Percentiles rank a stretch among this genome's conserved stretches.
phyloP scores from a whole-genome alignment of 2,113 vertebrate species.

The Nothocercus julius region DNA sequence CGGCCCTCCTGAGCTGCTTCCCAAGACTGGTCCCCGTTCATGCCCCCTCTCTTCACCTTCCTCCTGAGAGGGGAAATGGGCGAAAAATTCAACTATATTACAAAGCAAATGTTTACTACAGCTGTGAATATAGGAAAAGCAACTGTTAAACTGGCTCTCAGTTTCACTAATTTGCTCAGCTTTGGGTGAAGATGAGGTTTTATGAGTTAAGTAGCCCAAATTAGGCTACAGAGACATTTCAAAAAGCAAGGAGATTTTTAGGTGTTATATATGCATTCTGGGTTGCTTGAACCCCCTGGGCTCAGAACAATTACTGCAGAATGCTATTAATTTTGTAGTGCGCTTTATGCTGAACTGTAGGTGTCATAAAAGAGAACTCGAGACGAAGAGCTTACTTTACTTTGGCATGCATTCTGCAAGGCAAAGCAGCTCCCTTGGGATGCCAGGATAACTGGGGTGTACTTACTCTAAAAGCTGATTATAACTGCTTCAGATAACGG shows the following conservation, averaged over 20 bases:
- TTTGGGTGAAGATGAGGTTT: not conserved
- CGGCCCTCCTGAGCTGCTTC: not conserved
- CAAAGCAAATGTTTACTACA: not conserved
- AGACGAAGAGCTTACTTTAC: not conserved
- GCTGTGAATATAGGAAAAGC: not conserved
- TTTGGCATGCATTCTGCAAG: not conserved
- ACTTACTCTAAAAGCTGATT: not conserved
- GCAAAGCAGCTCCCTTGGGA: not conserved
- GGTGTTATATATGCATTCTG: not conserved
- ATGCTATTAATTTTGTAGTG: not conserved
- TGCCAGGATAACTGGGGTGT: not conserved
- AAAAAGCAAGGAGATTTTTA: not conserved
- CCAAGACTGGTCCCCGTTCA: not conserved
- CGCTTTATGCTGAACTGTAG: not conserved
- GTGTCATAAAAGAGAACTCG: not conserved
- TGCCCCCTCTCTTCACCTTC: not conserved
- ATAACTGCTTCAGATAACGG: not conserved
- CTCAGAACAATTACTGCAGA: not conserved
- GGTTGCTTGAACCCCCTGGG: not conserved
- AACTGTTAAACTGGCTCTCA: not conserved
- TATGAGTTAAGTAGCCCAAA: not conserved
- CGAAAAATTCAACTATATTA: not conserved
- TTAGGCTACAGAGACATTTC: conserved; percentile 2
- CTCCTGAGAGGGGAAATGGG: not conserved
- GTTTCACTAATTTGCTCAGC: not conserved